Conservation (phyloP, 2,797 vertebrate species). For the Acanthis flammea region DNA sequence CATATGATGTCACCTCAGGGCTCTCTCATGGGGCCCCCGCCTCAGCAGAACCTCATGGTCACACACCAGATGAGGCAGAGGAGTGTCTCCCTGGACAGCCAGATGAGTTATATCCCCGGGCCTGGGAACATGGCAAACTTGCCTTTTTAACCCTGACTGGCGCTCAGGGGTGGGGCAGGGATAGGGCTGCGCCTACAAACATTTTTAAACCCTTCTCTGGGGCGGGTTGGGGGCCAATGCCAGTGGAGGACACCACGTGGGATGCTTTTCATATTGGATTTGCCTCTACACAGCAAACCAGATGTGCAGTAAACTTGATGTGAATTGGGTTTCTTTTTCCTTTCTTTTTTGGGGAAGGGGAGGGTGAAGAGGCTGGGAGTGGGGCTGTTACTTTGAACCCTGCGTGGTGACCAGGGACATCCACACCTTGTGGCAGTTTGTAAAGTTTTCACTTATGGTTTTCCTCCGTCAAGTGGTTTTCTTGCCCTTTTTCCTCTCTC, state of each 20-base stretch:
- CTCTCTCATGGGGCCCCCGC: slow-evolving; percentile 88
- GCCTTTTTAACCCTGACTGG: slow-evolving; percentile 84
- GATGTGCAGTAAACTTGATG: slow-evolving; percentile 67
- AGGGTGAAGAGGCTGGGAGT: slow-evolving; percentile 20
- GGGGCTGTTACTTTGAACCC: not conserved
- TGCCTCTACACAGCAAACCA: slow-evolving; percentile 62
- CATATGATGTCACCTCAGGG: slow-evolving; percentile 90
- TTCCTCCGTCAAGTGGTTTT: not conserved
- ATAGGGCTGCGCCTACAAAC: not conserved
- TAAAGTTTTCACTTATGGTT: not conserved
- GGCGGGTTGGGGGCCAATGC: slow-evolving; percentile 22
- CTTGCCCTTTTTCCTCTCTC: not conserved
- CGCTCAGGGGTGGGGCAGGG: not conserved
- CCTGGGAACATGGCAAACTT: slow-evolving; percentile 92
- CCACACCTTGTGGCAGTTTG: slow-evolving; percentile 42
- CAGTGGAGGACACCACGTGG: slow-evolving; percentile 39
- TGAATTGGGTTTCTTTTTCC: slow-evolving; percentile 53
- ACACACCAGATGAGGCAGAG: slow-evolving; percentile 91
- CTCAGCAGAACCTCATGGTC: slow-evolving; percentile 92
- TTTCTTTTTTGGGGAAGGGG: slow-evolving; percentile 53
- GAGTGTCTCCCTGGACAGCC: slow-evolving; percentile 93
- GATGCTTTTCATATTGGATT: slow-evolving; percentile 50
- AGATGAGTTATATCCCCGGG: slow-evolving; percentile 86
- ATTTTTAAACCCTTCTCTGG: slow-evolving; percentile 34
- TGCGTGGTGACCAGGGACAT: not conserved